Percentiles rank a stretch among this genome's conserved stretches.
Conservation (phyloP, 2,888 invertebrate genomes). For the Eristalinus sepulchralis region DNA sequence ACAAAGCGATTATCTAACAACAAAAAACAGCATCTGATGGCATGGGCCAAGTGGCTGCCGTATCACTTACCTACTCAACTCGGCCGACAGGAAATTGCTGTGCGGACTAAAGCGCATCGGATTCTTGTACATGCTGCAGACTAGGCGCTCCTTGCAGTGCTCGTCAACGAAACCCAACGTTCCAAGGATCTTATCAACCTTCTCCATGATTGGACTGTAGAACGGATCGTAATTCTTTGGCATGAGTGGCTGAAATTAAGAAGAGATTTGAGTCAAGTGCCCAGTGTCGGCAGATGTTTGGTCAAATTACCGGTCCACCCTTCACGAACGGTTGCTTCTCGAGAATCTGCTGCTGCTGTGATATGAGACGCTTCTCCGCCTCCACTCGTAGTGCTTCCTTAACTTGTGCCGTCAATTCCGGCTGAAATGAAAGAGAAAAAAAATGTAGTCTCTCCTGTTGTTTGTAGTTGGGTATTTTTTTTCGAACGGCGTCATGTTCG, state of each 20-base stretch:
- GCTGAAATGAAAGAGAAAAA: constrained; percentile 73
- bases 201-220: constrained; percentile 90
- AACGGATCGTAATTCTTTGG: constrained; percentile 83
- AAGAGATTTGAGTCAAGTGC: not conserved
- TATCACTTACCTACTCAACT: constrained; percentile 90
- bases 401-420: constrained; percentile 81
- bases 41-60: constrained; percentile 9
- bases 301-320: constrained; percentile 77
- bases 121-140: constrained; percentile 92
- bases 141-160: constrained; percentile 88
- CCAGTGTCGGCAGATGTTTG: not conserved
- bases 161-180: constrained; percentile 87
- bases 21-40: constrained; percentile 39
- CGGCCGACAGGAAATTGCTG: constrained; percentile 92
- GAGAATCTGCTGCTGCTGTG: constrained; percentile 84
- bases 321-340: constrained; percentile 81
- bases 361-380: constrained; percentile 83
- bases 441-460: not conserved
- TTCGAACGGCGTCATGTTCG: not conserved
- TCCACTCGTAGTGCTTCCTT: constrained; percentile 83
- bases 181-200: constrained; percentile 88
- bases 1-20: constrained; percentile 31
- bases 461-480: not conserved
- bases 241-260: constrained; percentile 77
- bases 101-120: constrained; percentile 91